Conservation (phyloP, 2,888 invertebrate genomes). For the Rhynchonema sp. region DNA sequence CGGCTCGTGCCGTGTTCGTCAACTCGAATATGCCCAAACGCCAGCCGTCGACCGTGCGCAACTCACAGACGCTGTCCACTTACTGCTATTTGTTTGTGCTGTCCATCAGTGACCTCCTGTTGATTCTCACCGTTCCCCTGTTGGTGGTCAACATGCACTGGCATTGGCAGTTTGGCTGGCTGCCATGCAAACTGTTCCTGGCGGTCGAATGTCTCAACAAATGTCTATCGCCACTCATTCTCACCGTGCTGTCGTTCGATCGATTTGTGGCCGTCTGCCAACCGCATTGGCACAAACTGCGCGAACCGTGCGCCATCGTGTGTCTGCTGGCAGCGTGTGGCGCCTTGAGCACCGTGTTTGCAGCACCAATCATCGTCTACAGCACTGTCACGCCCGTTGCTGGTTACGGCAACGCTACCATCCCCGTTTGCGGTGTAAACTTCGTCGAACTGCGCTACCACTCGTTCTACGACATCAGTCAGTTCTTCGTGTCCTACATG, state of each 20-base stretch:
- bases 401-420: neutral
- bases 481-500: slow-evolving; percentile 1
- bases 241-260: neutral
- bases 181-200: neutral
- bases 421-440: neutral
- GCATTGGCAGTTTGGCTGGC: slow-evolving; percentile 1
- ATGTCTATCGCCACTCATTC: slow-evolving; percentile 1
- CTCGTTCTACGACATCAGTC: neutral
- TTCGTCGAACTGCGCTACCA: neutral
- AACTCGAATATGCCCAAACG: too few relatives aligned
- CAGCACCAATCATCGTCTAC: neutral
- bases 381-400: neutral
- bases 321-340: neutral
- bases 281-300: neutral
- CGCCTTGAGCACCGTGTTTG: neutral
- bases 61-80: neutral
- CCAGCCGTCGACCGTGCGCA: neutral
- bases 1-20: too few relatives aligned
- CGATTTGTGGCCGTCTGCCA: slow-evolving; percentile 4
- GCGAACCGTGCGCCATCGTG: neutral
- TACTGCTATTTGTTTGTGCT: slow-evolving; percentile 1
- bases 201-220: slow-evolving; percentile 1
- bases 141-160: neutral
- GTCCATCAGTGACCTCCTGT: neutral
- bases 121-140: neutral